Conservation (phyloP, 2,888 invertebrate species). For the Diarsia rubi region DNA sequence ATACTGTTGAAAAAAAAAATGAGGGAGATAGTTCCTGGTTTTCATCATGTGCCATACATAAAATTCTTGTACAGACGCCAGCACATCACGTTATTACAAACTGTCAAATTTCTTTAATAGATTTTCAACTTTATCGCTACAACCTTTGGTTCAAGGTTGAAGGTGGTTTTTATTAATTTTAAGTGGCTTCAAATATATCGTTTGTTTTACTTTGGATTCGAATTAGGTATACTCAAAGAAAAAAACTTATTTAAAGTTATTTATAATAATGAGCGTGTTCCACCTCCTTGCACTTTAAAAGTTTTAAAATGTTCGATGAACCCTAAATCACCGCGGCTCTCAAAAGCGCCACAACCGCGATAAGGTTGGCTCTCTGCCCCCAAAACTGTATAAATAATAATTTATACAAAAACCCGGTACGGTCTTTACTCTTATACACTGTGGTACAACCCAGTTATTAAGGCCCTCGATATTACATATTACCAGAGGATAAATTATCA, state of each 20-base stretch:
- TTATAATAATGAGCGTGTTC: background rate
- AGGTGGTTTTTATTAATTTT: too few relatives aligned
- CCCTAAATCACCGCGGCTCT: slow-evolving; percentile 67
- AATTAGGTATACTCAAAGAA: background rate
- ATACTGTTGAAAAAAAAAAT: background rate
- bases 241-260: background rate
- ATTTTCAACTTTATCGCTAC: too few relatives aligned
- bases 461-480: slow-evolving; percentile 63
- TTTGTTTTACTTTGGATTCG: background rate
- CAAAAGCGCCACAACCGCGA: slow-evolving; percentile 70
- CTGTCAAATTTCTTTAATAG: too few relatives aligned
- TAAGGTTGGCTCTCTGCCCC: slow-evolving; percentile 74
- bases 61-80: background rate
- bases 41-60: background rate
- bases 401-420: slow-evolving; percentile 70
- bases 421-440: slow-evolving; percentile 60
- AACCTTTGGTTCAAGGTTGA: too few relatives aligned
- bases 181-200: background rate
- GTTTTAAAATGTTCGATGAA: slow-evolving; percentile 46
- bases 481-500: slow-evolving; percentile 60
- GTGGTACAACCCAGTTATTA: slow-evolving; percentile 65
- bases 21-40: background rate
- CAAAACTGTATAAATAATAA: slow-evolving; percentile 76
- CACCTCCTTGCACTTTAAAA: background rate
- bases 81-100: too few relatives aligned